A percentile compares a stretch with the other conserved stretches of the same genome.
Conservation (phyloP, 1,140 invertebrate species). For the Scaptomyza hsui region DNA sequence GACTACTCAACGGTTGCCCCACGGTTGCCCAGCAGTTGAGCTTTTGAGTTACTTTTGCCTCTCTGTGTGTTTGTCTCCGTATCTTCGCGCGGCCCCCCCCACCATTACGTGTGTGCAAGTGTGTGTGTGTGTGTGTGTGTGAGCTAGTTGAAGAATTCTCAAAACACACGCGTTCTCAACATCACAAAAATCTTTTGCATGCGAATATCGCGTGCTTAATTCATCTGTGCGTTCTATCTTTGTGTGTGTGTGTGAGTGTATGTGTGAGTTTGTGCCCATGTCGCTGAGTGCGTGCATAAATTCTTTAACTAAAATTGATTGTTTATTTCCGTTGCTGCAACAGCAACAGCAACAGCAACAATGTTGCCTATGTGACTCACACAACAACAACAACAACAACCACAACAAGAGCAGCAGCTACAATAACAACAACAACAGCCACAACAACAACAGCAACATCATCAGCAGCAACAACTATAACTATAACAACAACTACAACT, state of each 20-base stretch:
- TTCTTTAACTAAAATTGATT: constrained; percentile 83
- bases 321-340: constrained; percentile 76
- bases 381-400: constrained; percentile 27
- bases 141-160: constrained; percentile 23
- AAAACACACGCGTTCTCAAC: constrained; percentile 20
- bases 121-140: not conserved
- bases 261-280: constrained; percentile 40
- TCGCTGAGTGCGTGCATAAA: constrained; percentile 69
- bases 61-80: constrained; percentile 9
- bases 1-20: constrained; percentile 67
- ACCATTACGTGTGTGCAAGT: not conserved
- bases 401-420: constrained; percentile 21
- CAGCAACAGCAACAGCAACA: constrained; percentile 15
- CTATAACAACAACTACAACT: constrained; percentile 4
- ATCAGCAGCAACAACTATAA: constrained; percentile 12
- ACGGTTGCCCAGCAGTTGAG: constrained; percentile 43
- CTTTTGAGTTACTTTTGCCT: constrained; percentile 46
- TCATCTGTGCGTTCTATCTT: constrained; percentile 16
- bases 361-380: constrained; percentile 47
- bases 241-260: constrained; percentile 34
- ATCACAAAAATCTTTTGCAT: constrained; percentile 28
- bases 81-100: not conserved
- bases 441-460: constrained; percentile 13
- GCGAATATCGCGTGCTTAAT: constrained; percentile 50
- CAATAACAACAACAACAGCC: constrained; percentile 6